Conservation (phyloP, 2,888 invertebrate species). For the Omphaloscelis lunosa region DNA sequence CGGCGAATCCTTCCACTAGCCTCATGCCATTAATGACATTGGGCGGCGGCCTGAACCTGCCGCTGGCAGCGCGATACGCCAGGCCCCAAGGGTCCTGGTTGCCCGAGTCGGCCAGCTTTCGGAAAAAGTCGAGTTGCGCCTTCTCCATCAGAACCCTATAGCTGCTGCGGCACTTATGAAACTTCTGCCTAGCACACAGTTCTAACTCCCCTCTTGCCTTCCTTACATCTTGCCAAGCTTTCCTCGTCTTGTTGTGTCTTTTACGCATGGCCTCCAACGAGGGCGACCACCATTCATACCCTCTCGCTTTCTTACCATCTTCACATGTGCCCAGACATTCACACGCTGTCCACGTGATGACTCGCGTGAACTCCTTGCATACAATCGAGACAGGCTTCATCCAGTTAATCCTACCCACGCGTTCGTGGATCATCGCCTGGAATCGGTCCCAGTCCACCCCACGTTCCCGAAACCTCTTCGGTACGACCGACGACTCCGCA, state of each 20-base stretch:
- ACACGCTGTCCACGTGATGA: constrained; percentile 1
- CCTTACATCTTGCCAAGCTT: constrained; percentile 9
- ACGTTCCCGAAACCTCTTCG: no score
- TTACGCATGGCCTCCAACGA: constrained; percentile 19
- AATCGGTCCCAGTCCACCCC: no score
- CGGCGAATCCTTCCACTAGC: no score
- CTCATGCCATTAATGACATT: constrained; percentile 56
- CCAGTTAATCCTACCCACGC: constrained; percentile 5
- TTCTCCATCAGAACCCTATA: constrained; percentile 30
- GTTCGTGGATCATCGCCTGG: constrained; percentile 9
- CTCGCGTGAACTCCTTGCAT: constrained; percentile 28
- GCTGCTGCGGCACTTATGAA: not conserved
- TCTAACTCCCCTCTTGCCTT: constrained; percentile 1
- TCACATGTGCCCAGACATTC: constrained; percentile 1
- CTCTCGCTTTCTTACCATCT: not conserved
- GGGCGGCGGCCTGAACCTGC: constrained; percentile 48
- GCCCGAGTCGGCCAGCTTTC: not conserved
- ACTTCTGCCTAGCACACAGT: not conserved
- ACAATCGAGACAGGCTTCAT: not conserved
- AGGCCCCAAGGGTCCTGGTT: constrained; percentile 59
- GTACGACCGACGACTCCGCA: no score
- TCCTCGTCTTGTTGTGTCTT: constrained; percentile 2
- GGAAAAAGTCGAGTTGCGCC: constrained; percentile 25
- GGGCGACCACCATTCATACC: constrained; percentile 45
- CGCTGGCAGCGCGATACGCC: constrained; percentile 61